Conservation (phyloP, 2,797 vertebrate species). For the Sebastes trivittatus region DNA sequence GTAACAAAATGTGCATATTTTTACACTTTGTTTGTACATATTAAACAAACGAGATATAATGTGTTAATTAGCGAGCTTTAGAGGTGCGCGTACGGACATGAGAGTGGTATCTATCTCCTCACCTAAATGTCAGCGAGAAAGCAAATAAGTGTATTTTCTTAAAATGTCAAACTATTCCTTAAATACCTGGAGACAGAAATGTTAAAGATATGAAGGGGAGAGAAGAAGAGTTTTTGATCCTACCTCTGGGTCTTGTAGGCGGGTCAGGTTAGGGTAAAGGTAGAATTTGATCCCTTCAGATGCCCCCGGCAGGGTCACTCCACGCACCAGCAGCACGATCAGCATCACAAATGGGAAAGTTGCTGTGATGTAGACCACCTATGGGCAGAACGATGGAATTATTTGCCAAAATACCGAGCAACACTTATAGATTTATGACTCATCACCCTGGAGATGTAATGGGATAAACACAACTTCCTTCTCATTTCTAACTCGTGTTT, state of each 20-base stretch:
- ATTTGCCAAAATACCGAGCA: slow-evolving; percentile 5
- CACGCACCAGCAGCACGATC: slow-evolving; percentile 92
- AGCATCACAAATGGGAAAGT: slow-evolving; percentile 98
- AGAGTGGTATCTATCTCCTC: neutral
- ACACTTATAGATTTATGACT: neutral
- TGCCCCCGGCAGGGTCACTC: slow-evolving; percentile 95
- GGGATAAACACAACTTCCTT: neutral
- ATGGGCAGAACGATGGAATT: slow-evolving; percentile 9
- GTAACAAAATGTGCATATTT: neutral
- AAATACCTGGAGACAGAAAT: neutral
- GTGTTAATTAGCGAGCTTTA: neutral
- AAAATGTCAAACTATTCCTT: neutral
- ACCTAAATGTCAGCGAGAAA: neutral
- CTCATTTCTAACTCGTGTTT: neutral
- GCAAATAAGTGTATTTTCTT: neutral
- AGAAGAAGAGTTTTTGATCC: neutral
- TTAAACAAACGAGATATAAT: neutral
- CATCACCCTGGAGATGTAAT: neutral
- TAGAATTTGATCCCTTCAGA: slow-evolving; percentile 97
- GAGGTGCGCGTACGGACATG: neutral
- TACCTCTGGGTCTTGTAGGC: slow-evolving; percentile 96
- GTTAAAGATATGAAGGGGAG: neutral
- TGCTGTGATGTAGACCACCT: slow-evolving; percentile 98
- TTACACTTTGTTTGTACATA: neutral
- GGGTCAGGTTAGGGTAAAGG: slow-evolving; percentile 93